phyloP scores from a whole-genome alignment of 2,113 vertebrate genomes.

The Budorcas taxicolor region DNA sequence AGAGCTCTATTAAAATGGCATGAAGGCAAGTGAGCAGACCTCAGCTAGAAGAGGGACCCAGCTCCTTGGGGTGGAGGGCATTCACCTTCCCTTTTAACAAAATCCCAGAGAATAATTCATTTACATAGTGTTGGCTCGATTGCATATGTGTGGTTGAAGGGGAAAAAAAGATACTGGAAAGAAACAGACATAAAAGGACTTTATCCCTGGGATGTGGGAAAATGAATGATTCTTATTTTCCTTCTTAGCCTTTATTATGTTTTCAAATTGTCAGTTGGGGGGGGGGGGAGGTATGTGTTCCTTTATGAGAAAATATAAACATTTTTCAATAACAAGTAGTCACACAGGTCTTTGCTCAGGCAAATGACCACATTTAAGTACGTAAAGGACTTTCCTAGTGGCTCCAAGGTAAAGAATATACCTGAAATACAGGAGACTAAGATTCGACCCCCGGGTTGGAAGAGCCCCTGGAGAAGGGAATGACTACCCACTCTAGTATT shows the following conservation, averaged over 20 bases:
- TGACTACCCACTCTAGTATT: neutral
- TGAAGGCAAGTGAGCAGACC: neutral
- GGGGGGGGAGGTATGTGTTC: neutral
- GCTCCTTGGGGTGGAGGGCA: neutral
- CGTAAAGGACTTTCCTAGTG: neutral
- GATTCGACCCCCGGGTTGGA: neutral
- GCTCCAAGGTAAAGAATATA: neutral
- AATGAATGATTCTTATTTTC: neutral
- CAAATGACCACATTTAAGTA: neutral
- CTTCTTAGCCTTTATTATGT: neutral
- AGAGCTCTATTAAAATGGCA: neutral
- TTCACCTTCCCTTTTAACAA: neutral
- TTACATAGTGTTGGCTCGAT: neutral
- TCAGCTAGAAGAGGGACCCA: neutral
- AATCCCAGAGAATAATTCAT: neutral
- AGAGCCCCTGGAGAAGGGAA: neutral
- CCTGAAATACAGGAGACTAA: neutral
- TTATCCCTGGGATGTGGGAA: neutral
- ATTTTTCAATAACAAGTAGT: neutral
- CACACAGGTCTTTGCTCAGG: neutral
- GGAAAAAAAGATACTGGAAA: rapidly evolving
- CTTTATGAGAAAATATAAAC: slow-evolving; percentile 29
- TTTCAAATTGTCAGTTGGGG: neutral
- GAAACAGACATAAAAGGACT: neutral
- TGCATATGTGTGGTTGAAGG: no score